Base-by-base conservation (phyloP, 1,140 invertebrate genomes). In the Drosophila grimshawi region DNA sequence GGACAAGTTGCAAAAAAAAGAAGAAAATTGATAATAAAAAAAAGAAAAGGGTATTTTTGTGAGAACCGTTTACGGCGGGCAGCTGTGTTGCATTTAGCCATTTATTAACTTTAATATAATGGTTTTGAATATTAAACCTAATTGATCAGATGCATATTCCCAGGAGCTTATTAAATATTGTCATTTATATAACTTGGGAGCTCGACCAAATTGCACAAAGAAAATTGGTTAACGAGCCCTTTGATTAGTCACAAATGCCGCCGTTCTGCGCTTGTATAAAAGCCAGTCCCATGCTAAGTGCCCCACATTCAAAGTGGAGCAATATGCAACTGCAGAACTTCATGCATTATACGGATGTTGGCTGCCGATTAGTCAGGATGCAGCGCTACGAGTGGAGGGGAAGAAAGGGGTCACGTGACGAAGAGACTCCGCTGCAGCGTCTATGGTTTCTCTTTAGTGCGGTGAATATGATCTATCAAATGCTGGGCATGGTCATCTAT, bases 401-500 rank as follows among this genome's bases (percentile, higher is more conserved):
- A 30, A 56, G 45, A 10, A 39, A 27, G n/a, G 39, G 29, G 4
- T 11, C 51, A 19, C 39, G 30, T 35, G 63, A 5, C 1, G n/a
- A 57, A 7, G 53, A 53, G 37, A 30, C 10, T 5, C 2, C 41
- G 27, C 1, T 46, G 7, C 11, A 65, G 43, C 51, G 49, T 32
- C 29, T 61, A 1, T 52, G 76, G 29, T 75, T 82, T n/a, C 5
- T 61, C 4, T 48, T 91, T 5, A 81, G 77, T 3, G 55, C 60
- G 8, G 3, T 75, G 2, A 83, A 80, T 46, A 45, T 78, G 11
- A 6, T 71, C 8, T 90, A 80, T 60, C 90, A 91, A 46, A 89
- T 77, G 67, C 3, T 90, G 43, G 90, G 89, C 10, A 45, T 83
- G 66, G 4, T 81, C 3, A 61, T 77, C 37, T 77, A 77, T 66